A percentile compares a stretch with the other conserved stretches of the same genome.
These are phyloP conservation scores for Dascillus cervinus DNA, from an alignment of 2,888 invertebrate genomes.

Conservation along the genomic window DNA sequence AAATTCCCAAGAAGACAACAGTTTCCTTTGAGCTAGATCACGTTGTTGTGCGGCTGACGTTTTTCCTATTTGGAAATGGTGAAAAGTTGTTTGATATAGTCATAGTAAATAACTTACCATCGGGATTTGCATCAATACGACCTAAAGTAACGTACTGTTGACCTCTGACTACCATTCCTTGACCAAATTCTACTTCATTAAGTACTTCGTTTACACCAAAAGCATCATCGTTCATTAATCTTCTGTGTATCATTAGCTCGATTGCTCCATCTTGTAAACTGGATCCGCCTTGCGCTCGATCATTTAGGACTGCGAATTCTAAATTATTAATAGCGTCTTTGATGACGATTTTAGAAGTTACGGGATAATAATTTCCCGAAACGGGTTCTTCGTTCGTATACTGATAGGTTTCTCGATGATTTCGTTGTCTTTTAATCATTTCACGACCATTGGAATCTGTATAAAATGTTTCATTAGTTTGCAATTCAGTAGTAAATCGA, in stretches of 20 bases:
- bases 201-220: constrained; percentile 65
- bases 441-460: constrained; percentile 93
- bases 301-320: constrained; percentile 53
- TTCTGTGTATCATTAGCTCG: constrained; percentile 71
- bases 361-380: constrained; percentile 85
- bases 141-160: constrained; percentile 41
- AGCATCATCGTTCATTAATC: constrained; percentile 59
- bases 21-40: constrained; percentile 44
- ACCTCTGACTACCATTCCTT: constrained; percentile 50
- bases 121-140: no score
- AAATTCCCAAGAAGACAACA: constrained; percentile 53
- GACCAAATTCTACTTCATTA: constrained; percentile 54
- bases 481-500: constrained; percentile 55
- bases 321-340: constrained; percentile 41
- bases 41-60: constrained; percentile 39
- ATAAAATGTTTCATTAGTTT: constrained; percentile 61
- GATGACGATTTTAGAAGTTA: constrained; percentile 72
- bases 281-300: constrained; percentile 69
- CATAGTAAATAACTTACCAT: no score
- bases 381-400: constrained; percentile 60
- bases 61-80: no score
- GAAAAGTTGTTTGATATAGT: no score
- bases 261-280: constrained; percentile 64
- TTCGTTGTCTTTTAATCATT: constrained; percentile 59
- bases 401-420: constrained; percentile 65